Evolutionary conservation across 2,797 vertebrate genomes (phyloP).

Genomic region (Hydrolagus colliei): DNA sequence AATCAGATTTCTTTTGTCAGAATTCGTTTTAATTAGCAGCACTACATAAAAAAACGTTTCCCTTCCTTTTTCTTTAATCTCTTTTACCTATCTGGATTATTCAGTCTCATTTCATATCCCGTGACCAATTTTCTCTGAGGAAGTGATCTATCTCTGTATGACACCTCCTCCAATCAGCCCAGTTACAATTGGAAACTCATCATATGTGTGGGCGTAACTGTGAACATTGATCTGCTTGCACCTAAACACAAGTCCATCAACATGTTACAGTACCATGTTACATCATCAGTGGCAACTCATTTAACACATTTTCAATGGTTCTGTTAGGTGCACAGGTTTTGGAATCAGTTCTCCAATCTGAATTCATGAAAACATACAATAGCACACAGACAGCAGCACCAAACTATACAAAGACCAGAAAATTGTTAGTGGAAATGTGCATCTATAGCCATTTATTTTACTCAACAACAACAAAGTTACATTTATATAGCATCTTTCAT

Average conservation of each 20-base stretch:
- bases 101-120: neutral
- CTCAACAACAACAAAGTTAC: too few relatives aligned
- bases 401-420: neutral
- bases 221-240: neutral
- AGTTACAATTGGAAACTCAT: neutral
- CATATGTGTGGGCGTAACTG: neutral
- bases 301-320: neutral
- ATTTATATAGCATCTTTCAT: too few relatives aligned
- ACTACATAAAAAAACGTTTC: neutral
- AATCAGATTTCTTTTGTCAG: too few relatives aligned
- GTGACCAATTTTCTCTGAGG: slow-evolving; percentile 4
- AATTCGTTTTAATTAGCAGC: neutral
- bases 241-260: neutral
- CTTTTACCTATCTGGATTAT: neutral
- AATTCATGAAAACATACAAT: neutral
- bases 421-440: neutral
- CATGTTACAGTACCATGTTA: too few relatives aligned
- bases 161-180: neutral
- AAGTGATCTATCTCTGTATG: slow-evolving; percentile 10
- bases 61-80: neutral
- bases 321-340: neutral
- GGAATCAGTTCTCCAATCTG: neutral
- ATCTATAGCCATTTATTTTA: too few relatives aligned
- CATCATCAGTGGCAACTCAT: too few relatives aligned
- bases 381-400: neutral